phyloP scores from a whole-genome alignment of 2,797 vertebrate genomes.

The Acipenser transmontanus region DNA sequence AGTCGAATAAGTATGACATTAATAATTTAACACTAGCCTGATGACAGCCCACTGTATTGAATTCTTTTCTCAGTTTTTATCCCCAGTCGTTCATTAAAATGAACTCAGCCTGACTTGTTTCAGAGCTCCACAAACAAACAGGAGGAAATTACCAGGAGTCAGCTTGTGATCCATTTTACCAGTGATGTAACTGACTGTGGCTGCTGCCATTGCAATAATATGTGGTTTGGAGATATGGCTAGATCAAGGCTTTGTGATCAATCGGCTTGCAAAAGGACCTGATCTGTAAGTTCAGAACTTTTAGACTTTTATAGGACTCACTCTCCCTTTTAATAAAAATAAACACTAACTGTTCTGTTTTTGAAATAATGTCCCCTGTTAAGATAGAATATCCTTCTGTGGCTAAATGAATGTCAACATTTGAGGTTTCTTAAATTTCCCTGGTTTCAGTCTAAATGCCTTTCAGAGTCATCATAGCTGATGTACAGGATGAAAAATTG shows the following conservation, averaged over 20 bases:
- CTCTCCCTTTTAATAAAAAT: conserved; percentile 15
- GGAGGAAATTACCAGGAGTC: conserved; percentile 44
- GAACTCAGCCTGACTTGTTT: conserved; percentile 46
- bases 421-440: conserved; percentile 16
- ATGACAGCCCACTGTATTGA: too few species aligned
- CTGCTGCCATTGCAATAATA: background rate
- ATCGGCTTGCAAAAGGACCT: too few species aligned
- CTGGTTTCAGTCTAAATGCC: conserved; percentile 14
- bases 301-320: too few species aligned
- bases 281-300: too few species aligned
- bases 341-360: conserved; percentile 30
- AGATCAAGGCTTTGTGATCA: too few species aligned
- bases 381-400: conserved; percentile 35
- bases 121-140: conserved; percentile 55
- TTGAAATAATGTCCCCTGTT: conserved; percentile 27
- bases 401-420: conserved; percentile 36
- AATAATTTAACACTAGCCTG: too few species aligned
- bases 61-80: too few species aligned
- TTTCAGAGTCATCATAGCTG: conserved; percentile 36
- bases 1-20: too few species aligned
- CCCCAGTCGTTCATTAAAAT: conserved; percentile 52
- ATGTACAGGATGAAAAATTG: background rate
- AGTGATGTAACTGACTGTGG: background rate
- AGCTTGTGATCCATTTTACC: background rate
- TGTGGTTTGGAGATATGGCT: too few species aligned